Percentiles rank a stretch among this genome's conserved stretches.
Conservation (phyloP, 1,140 invertebrate genomes). For the Drosophila kepulauana region DNA sequence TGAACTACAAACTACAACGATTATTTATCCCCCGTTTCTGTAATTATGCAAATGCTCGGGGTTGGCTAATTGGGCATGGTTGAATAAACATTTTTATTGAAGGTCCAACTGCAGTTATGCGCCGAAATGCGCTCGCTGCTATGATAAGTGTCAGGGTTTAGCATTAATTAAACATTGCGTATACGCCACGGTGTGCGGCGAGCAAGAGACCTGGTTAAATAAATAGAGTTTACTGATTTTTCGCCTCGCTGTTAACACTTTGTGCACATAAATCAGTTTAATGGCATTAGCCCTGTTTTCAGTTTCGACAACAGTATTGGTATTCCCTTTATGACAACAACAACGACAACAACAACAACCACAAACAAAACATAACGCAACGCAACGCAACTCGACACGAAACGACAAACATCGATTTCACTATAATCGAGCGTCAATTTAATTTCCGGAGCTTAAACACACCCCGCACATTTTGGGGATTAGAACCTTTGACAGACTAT, state of each 20-base stretch:
- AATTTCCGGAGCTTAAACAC: slow-evolving; percentile 69
- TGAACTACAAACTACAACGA: background rate
- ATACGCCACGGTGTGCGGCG: slow-evolving; percentile 53
- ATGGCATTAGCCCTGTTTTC: slow-evolving; percentile 57
- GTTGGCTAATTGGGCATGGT: slow-evolving; percentile 14
- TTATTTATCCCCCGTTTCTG: slow-evolving; percentile 4
- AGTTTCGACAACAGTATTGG: slow-evolving; percentile 24
- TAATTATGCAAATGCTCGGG: slow-evolving; percentile 40
- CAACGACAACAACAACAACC: slow-evolving; percentile 9
- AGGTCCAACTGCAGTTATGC: slow-evolving; percentile 26
- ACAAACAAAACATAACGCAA: slow-evolving; percentile 29
- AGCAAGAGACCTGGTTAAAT: slow-evolving; percentile 33
- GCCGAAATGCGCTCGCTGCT: slow-evolving; percentile 7
- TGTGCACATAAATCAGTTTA: slow-evolving; percentile 60
- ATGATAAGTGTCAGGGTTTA: slow-evolving; percentile 24
- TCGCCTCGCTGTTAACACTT: slow-evolving; percentile 52
- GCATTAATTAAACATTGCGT: slow-evolving; percentile 56
- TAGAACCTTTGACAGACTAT: slow-evolving; percentile 47
- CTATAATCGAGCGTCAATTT: slow-evolving; percentile 66
- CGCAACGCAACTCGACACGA: slow-evolving; percentile 2
- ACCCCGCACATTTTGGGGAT: slow-evolving; percentile 30
- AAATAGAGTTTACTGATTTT: slow-evolving; percentile 56
- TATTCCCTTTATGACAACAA: slow-evolving; percentile 32
- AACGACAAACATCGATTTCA: slow-evolving; percentile 55
- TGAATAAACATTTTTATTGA: slow-evolving; percentile 32